Evolutionary conservation across 2,888 invertebrate genomes (phyloP).

Genomic region (Drosophila peninsularis): DNA sequence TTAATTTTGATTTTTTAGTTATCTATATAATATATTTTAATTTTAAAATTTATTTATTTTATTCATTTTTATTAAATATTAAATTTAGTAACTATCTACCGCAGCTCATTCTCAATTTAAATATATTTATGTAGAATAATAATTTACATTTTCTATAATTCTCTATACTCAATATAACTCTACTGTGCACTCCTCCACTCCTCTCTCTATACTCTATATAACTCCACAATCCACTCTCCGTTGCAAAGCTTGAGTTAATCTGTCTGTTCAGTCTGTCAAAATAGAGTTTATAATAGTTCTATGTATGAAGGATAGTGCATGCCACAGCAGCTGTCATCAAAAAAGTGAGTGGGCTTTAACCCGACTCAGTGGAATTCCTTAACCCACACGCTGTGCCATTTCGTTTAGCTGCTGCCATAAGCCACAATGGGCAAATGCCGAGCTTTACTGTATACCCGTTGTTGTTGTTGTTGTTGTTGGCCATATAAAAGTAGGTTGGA

Average conservation of each 20-base stretch:
- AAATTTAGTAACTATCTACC: neutral
- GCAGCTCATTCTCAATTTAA: neutral
- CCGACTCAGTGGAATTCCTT: neutral
- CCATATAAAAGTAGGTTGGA: constrained; percentile 67
- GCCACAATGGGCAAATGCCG: constrained; percentile 61
- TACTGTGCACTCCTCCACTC: too few relatives aligned
- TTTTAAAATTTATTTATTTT: too few relatives aligned
- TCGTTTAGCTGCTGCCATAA: constrained; percentile 35
- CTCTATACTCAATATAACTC: too few relatives aligned
- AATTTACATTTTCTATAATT: too few relatives aligned
- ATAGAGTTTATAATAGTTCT: neutral
- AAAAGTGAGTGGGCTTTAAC: constrained; percentile 9
- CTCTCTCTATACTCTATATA: neutral
- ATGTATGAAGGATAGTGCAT: constrained; percentile 10
- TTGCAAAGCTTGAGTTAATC: neutral
- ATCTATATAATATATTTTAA: too few relatives aligned
- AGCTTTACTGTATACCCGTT: too few relatives aligned
- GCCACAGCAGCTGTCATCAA: constrained; percentile 7
- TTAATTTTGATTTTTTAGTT: too few relatives aligned
- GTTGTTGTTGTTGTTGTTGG: constrained; percentile 24
- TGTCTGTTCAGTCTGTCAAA: neutral
- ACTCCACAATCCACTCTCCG: too few relatives aligned
- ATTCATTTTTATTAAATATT: neutral
- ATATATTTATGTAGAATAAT: too few relatives aligned
- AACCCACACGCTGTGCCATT: constrained; percentile 2